Base-by-base conservation (phyloP, 2,888 invertebrate species). In the Drosophila engyochracea region DNA sequence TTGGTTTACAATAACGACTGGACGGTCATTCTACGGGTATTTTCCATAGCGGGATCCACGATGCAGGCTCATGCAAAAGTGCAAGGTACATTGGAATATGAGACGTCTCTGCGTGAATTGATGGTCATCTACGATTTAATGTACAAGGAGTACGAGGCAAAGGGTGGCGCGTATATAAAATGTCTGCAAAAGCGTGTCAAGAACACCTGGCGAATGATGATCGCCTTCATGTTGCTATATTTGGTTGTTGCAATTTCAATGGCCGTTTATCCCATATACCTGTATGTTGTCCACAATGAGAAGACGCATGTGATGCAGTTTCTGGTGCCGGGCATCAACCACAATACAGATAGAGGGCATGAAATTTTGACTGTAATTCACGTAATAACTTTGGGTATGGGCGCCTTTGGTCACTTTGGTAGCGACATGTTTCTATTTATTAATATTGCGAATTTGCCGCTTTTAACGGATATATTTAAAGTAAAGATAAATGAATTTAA, bases 341-440 rank as follows among this genome's bases (percentile, higher is more conserved):
- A 76, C 4, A 44, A 28, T 3, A 75, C 74, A 6, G 70, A 82
- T 22, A 16, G 10, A 1, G 90, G 90, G 1, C 70, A 82, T 57
- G 6, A 79, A 1, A 25, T 83, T 2, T 37, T 87, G 33, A 31
- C 66, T 0, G 9, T 12, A 0, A 14, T 78, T 1, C 91, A 91
- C 22, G n/a, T 65, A 0, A 35, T 47, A 0, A 61, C 79, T 0
- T 22, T 88, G 0, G 2, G 12, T 5, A 63, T 91, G 33, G 91
- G 90, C 0, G 76, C 66, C 0, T 83, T 91, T 55, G 91, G 91
- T 0, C 91, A 91, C 25, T 91, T 85, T 60, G 83, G 83, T 0
- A 81, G 74, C 0, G 91, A 91, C 30, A 87, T 91, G 89, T 89
- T 76, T 25, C 59, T 91, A 7, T 91, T 91, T 37, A n/a, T 82